Conservation (phyloP, 2,113 vertebrate genomes). For the Rafetus swinhoei region DNA sequence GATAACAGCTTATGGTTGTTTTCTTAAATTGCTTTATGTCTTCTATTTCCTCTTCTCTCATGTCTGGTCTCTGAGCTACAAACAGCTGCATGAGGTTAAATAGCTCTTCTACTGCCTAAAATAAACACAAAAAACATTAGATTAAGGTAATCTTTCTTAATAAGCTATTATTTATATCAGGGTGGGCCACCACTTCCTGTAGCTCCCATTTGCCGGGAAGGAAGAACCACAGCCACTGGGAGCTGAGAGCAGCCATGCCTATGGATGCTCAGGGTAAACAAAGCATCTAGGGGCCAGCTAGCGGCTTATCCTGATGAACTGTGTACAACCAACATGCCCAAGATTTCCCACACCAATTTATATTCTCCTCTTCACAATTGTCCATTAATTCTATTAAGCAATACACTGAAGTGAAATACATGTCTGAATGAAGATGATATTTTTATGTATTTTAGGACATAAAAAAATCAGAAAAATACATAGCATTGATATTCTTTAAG, state of each 20-base stretch:
- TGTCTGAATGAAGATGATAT: fast-evolving
- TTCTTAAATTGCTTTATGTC: slow-evolving; percentile 99
- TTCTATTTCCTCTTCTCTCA: slow-evolving; percentile 96
- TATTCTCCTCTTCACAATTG: neutral
- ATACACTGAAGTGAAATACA: neutral
- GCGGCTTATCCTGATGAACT: too few species aligned
- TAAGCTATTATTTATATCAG: fast-evolving
- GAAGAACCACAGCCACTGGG: too few species aligned
- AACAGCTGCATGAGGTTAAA: slow-evolving; percentile 99
- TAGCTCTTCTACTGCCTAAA: slow-evolving; percentile 96
- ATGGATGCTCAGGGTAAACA: too few species aligned
- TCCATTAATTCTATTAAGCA: neutral
- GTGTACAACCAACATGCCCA: too few species aligned
- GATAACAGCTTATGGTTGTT: slow-evolving; percentile 98
- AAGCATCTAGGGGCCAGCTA: too few species aligned
- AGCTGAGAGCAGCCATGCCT: too few species aligned
- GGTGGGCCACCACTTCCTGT: too few species aligned
- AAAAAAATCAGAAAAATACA: neutral
- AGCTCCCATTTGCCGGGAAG: too few species aligned
- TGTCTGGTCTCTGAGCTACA: slow-evolving; percentile 95
- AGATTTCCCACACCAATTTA: neutral
- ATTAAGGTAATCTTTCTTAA: neutral
- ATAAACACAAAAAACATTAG: slow-evolving; percentile 11
- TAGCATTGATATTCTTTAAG: neutral
- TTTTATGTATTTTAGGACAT: neutral